Evolutionary conservation across 2,888 invertebrate genomes (phyloP).

Genomic region (Amaurobius ferox): DNA sequence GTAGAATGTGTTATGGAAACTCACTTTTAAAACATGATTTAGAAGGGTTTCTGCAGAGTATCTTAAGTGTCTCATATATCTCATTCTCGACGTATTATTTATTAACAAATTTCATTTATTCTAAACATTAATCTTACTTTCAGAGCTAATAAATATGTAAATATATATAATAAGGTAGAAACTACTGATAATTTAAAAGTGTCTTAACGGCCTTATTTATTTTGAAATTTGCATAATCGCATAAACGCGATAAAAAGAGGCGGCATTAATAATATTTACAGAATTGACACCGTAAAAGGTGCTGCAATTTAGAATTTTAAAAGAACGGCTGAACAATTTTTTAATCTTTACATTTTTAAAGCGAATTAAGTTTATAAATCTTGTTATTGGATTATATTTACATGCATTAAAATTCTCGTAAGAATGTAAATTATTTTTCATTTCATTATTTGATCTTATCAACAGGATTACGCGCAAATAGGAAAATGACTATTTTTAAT

Average conservation of each 20-base stretch:
- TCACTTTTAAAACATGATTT: slow-evolving; percentile 10
- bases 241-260: neutral
- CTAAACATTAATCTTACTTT: neutral
- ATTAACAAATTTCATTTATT: slow-evolving; percentile 7
- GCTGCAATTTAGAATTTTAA: no score
- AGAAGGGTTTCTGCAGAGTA: neutral
- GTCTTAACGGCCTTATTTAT: neutral
- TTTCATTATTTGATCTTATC: no score
- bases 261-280: neutral
- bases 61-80: neutral
- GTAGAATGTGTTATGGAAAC: neutral
- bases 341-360: no score
- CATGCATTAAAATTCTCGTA: no score
- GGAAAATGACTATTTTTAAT: no score
- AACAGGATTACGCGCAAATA: no score
- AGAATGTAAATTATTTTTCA: no score
- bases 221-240: neutral
- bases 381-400: no score
- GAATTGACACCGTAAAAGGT: neutral
- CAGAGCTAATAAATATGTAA: neutral
- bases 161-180: neutral
- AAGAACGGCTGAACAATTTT: no score
- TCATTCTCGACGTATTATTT: neutral
- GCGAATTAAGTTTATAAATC: no score
- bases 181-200: neutral